These are phyloP conservation scores for Kryptolebias ocellatus DNA, from an alignment of 2,797 vertebrate species.

Conservation along the genomic window DNA sequence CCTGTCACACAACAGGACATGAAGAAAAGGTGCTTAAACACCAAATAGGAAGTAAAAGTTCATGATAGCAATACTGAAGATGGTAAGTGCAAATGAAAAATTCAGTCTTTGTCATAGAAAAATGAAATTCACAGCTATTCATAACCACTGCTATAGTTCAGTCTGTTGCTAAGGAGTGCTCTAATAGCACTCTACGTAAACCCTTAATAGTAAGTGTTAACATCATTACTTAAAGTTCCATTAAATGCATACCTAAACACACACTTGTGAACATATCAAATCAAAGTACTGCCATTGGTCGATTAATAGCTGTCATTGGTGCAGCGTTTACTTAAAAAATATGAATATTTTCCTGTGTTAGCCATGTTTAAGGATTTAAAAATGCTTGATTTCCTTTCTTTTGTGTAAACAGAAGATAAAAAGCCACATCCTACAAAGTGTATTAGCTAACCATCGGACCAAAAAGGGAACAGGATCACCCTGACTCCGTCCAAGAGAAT, in stretches of 20 bases:
- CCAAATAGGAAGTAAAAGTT: neutral
- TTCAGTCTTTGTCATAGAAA: conserved; percentile 17
- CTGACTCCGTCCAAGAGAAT: no score
- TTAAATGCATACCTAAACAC: neutral
- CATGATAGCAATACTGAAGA: conserved; percentile 13
- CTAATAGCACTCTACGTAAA: conserved; percentile 26
- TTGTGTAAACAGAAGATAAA: no score
- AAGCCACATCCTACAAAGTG: no score
- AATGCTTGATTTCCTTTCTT: no score
- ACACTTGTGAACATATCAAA: no score
- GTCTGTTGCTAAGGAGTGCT: conserved; percentile 16
- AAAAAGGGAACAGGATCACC: no score
- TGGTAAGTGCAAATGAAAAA: conserved; percentile 8
- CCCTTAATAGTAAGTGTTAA: neutral
- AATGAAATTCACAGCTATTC: conserved; percentile 13
- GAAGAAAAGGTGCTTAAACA: conserved; percentile 48
- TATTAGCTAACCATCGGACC: no score
- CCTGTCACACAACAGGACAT: conserved; percentile 57
- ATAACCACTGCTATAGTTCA: conserved; percentile 18
- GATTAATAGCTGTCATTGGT: no score
- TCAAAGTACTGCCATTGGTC: no score
- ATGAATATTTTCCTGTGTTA: no score
- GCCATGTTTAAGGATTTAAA: no score
- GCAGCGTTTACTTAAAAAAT: no score
- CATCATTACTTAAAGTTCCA: neutral